A percentile compares a stretch with the other conserved stretches of the same genome.
phyloP scores from a whole-genome alignment of 2,113 vertebrate genomes.

The Stomatorhinus ivindoensis region DNA sequence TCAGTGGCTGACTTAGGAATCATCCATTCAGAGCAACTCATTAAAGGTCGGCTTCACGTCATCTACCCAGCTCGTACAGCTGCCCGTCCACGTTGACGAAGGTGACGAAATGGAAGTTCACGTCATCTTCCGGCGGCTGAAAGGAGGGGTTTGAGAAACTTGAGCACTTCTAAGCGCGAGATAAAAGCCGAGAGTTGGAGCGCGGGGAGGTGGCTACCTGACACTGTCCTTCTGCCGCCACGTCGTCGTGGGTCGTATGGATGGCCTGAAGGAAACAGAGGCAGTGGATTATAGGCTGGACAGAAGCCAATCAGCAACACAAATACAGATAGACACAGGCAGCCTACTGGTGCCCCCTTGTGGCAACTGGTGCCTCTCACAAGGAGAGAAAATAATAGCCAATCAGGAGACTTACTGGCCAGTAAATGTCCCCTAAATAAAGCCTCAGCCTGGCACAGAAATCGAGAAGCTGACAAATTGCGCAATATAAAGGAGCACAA shows the following conservation, averaged over 20 bases:
- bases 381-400: background rate
- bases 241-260: conserved; percentile 74
- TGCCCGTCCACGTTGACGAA: conserved; percentile 79
- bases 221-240: conserved; percentile 83
- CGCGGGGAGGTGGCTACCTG: conserved; percentile 57
- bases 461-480: background rate
- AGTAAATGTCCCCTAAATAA: background rate
- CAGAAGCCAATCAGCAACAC: background rate
- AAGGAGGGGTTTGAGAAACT: conserved; percentile 34
- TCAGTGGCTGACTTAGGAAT: background rate
- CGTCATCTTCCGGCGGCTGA: conserved; percentile 68
- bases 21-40: background rate
- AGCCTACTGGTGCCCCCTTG: background rate
- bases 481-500: background rate
- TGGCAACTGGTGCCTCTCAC: background rate
- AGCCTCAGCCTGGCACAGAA: background rate
- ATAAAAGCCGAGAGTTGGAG: too few relatives aligned
- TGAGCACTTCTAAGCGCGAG: background rate
- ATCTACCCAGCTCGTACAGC: conserved; percentile 85
- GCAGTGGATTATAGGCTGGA: background rate
- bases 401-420: background rate
- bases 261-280: conserved; percentile 64
- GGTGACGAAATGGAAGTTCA: conserved; percentile 93
- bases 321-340: background rate
- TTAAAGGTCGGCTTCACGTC: background rate